These are phyloP conservation scores for Acanthurus lineatus DNA, from an alignment of 2,797 vertebrate species.

Conservation along the genomic window DNA sequence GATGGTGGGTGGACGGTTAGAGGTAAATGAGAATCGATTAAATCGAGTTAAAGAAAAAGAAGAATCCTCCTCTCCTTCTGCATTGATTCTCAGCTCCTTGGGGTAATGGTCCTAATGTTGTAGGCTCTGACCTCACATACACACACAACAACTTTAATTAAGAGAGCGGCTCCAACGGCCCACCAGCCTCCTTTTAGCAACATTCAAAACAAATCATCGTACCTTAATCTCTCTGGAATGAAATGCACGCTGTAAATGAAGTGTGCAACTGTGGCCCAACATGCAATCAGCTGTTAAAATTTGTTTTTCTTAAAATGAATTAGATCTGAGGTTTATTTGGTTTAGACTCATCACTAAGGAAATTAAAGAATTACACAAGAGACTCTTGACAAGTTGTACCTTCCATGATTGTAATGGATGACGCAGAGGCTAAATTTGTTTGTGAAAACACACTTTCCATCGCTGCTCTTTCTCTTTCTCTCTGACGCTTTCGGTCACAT, in stretches of 20 bases:
- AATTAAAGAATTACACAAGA: not conserved
- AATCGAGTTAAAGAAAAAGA: conserved; percentile 60
- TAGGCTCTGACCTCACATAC: conserved; percentile 70
- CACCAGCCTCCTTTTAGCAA: conserved; percentile 7
- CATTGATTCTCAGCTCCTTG: conserved; percentile 78
- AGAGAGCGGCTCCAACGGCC: conserved; percentile 45
- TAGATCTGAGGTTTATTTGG: not conserved
- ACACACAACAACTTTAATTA: conserved; percentile 73
- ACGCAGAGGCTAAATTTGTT: not conserved
- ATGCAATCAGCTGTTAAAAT: not conserved
- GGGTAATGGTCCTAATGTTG: conserved; percentile 74
- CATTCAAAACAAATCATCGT: conserved; percentile 5
- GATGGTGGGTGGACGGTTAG: conserved; percentile 54
- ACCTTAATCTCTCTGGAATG: conserved; percentile 6
- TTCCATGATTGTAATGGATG: too few species aligned
- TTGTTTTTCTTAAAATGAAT: conserved; percentile 7
- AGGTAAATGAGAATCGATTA: conserved; percentile 84
- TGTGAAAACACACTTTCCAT: not conserved
- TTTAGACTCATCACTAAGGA: not conserved
- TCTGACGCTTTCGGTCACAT: not conserved
- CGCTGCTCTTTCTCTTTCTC: not conserved
- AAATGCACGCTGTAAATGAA: conserved; percentile 24
- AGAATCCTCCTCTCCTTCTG: conserved; percentile 64
- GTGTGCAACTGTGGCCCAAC: not conserved
- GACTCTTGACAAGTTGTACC: not conserved